Evolutionary conservation across 2,888 invertebrate genomes (phyloP).

Genomic region (Caenorhabditis sulstoni): DNA sequence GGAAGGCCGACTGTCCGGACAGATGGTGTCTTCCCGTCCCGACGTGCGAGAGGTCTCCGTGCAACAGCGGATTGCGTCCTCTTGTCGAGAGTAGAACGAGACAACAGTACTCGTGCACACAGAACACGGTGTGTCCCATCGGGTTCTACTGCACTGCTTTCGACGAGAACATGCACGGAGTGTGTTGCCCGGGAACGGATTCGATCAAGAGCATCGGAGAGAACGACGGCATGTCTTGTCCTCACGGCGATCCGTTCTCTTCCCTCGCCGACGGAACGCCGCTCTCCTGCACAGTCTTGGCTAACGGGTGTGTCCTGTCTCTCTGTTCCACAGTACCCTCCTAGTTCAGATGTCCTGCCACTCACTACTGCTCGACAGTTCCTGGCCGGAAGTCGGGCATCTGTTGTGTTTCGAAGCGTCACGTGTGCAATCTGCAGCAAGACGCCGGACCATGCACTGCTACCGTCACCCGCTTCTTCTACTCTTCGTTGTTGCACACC

Average conservation of each 20-base stretch:
- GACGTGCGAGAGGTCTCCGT: slow-evolving; percentile 63
- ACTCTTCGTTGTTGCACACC: slow-evolving; percentile 61
- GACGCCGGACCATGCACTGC: slow-evolving; percentile 71
- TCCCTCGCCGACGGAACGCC: slow-evolving; percentile 66
- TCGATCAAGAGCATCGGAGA: slow-evolving; percentile 50
- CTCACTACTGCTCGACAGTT: slow-evolving; percentile 74
- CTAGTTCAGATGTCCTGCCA: slow-evolving; percentile 68
- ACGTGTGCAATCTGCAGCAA: slow-evolving; percentile 70
- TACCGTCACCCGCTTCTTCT: slow-evolving; percentile 68
- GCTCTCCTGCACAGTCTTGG: slow-evolving; percentile 60
- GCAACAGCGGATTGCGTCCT: slow-evolving; percentile 58
- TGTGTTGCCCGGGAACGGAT: slow-evolving; percentile 71
- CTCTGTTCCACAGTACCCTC: not conserved
- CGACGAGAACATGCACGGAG: slow-evolving; percentile 64
- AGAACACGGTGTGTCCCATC: slow-evolving; percentile 65
- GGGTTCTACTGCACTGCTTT: slow-evolving; percentile 71
- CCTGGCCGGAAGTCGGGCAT: slow-evolving; percentile 66
- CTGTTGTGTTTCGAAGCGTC: slow-evolving; percentile 75
- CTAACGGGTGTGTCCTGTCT: slow-evolving; percentile 42
- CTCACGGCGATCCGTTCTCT: slow-evolving; percentile 73
- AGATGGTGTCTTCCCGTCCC: slow-evolving; percentile 72
- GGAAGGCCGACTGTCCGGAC: slow-evolving; percentile 61
- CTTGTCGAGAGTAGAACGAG: slow-evolving; percentile 64
- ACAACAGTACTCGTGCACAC: slow-evolving; percentile 66
- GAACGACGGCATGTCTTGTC: slow-evolving; percentile 60